Evolutionary conservation across 2,888 invertebrate species (phyloP), one percentile per base, ranked within the genome.

Genomic region (Drosophila lutescens): DNA sequence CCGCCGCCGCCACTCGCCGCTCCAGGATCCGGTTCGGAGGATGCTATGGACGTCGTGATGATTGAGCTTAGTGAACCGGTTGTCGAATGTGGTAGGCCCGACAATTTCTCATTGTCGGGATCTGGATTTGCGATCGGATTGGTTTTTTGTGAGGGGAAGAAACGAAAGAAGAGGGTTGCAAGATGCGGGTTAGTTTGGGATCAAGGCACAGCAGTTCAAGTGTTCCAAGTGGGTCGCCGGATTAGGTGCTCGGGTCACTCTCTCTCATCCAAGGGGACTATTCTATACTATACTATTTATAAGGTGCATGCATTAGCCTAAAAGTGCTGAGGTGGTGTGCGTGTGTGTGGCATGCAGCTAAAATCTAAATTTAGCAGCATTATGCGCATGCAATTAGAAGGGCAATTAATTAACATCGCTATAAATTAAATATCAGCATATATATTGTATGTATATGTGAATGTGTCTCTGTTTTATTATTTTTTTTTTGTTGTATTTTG

Each of bases 31-130:
- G 93, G 93, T 89, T 93, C 93, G 72, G 93, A 93, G 90, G 93
- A 93, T 86, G 93, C 91, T 88, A 93, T 91, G 80, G 93, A 93
- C 90, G 93, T 92, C 88, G 93, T 93, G 86, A 93, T 93, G 91
- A 93, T 93, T 86, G 94, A 93, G 90, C 93, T 93, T 90, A 92
- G 88, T 92, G 92, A 92, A 90, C 92, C 92, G 87, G 91, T 92
- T 91, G 91, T 92, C 78, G 92, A 92, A 91, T 91, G 90, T 89
- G 91, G 92, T 80, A 91, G 80, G 78, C 91, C 91, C 81, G 92
- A 92, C 91, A 92, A 91, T 88, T 92, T 92, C 80, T 92, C 92
- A 92, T 92, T 92, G 91, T 92, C 92, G 90, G 91, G 89, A 84
- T 92, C 92, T 92, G 80, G 32, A 30, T 26, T 12, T 41, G 41